Conservation (phyloP, 2,888 invertebrate species). For the Trichacis sp. region DNA sequence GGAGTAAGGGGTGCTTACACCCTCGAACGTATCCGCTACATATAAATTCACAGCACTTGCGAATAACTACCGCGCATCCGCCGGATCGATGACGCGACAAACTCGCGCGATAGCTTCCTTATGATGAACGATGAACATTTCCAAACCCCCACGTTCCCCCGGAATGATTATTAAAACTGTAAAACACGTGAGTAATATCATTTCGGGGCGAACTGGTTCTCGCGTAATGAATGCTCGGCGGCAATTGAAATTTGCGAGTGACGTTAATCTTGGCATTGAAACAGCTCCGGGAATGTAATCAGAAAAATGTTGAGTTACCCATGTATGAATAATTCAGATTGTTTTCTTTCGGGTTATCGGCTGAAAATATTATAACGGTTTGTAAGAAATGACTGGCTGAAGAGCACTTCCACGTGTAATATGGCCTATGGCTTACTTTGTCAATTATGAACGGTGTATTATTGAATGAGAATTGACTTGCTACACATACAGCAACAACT, state of each 20-base stretch:
- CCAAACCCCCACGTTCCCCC: neutral
- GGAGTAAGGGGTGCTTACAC: slow-evolving; percentile 44
- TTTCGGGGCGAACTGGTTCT: neutral
- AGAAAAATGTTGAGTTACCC: neutral
- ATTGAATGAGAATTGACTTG: slow-evolving; percentile 22
- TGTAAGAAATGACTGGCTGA: slow-evolving; percentile 28
- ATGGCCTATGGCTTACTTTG: slow-evolving; percentile 27
- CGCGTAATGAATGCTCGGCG: neutral
- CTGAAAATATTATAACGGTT: slow-evolving; percentile 21
- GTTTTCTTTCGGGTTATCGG: neutral
- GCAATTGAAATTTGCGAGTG: neutral
- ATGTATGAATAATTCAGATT: neutral
- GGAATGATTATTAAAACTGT: slow-evolving; percentile 6
- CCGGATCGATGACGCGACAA: slow-evolving; percentile 52
- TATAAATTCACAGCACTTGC: slow-evolving; percentile 62
- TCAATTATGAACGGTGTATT: slow-evolving; percentile 35
- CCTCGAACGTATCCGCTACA: slow-evolving; percentile 48
- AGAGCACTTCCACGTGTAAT: slow-evolving; percentile 27
- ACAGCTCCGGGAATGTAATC: neutral
- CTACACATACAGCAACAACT: slow-evolving; percentile 17
- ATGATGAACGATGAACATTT: slow-evolving; percentile 13
- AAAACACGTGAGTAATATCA: neutral
- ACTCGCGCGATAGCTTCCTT: slow-evolving; percentile 35
- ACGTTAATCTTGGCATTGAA: neutral
- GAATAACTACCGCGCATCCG: slow-evolving; percentile 56